A percentile compares a stretch with the other conserved stretches of the same genome.
phyloP scores from a whole-genome alignment of 2,113 vertebrate species.

The crab-eating macaque (Macaca fascicularis) region T2T-MFA8v1.1 NC_088381.1:10370501-10371000 shows the following conservation, averaged over 20 bases:
- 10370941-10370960: not conserved
- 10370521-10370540: no score
- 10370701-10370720: no score
- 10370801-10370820: slow-evolving; percentile 23
- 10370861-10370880: not conserved
- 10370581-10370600: no score
- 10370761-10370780: not conserved
- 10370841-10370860: slow-evolving; percentile 41
- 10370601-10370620: no score
- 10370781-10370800: not conserved
- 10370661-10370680: no score
- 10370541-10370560: no score
- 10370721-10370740: no score
- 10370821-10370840: slow-evolving; percentile 9
- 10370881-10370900: slow-evolving; percentile 9
- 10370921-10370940: not conserved
- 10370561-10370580: no score
- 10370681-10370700: no score
- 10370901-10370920: not conserved
- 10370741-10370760: not conserved
- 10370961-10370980: not conserved
- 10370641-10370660: no score
- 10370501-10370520: no score
- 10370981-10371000: not conserved
- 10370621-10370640: no score